A percentile compares a stretch with the other conserved stretches of the same genome.
Evolutionary conservation across 2,888 invertebrate genomes (phyloP).

Genomic region (Melitaea athalia): DNA sequence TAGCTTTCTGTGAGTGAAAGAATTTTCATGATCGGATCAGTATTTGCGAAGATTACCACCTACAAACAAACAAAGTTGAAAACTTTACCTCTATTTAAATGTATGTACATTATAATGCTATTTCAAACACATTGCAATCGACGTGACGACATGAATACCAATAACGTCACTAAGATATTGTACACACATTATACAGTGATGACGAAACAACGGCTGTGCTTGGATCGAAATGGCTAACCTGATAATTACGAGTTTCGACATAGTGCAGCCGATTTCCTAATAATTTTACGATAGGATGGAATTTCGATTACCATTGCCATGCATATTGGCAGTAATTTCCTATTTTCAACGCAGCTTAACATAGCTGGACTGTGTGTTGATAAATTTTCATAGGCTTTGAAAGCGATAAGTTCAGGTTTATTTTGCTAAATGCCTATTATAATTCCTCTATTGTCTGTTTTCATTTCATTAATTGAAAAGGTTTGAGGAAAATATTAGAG

Average conservation of each 20-base stretch:
- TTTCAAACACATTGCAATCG: too few species aligned
- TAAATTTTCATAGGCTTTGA: slow-evolving; percentile 26
- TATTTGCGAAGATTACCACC: too few species aligned
- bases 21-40: too few species aligned
- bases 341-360: slow-evolving; percentile 31
- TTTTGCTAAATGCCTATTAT: slow-evolving; percentile 9
- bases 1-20: too few species aligned
- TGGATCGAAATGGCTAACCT: slow-evolving; percentile 25
- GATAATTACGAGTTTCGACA: slow-evolving; percentile 27
- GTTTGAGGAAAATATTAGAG: too few species aligned
- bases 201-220: slow-evolving; percentile 19
- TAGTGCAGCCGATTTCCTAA: slow-evolving; percentile 26
- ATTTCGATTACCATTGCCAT: slow-evolving; percentile 32
- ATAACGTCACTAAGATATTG: too few species aligned
- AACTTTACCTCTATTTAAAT: too few species aligned
- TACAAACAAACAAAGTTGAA: too few species aligned
- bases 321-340: slow-evolving; percentile 29
- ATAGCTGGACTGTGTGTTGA: slow-evolving; percentile 23
- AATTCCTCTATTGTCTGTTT: slow-evolving; percentile 7
- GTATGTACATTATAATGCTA: too few species aligned
- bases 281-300: slow-evolving; percentile 33
- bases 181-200: neutral
- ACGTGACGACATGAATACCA: too few species aligned
- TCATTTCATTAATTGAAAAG: neutral
- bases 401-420: slow-evolving; percentile 20